Percentiles rank a stretch among this genome's conserved stretches.
phyloP scores from a whole-genome alignment of 1,140 invertebrate genomes.

The Drosophila pseudoobscura region DNA sequence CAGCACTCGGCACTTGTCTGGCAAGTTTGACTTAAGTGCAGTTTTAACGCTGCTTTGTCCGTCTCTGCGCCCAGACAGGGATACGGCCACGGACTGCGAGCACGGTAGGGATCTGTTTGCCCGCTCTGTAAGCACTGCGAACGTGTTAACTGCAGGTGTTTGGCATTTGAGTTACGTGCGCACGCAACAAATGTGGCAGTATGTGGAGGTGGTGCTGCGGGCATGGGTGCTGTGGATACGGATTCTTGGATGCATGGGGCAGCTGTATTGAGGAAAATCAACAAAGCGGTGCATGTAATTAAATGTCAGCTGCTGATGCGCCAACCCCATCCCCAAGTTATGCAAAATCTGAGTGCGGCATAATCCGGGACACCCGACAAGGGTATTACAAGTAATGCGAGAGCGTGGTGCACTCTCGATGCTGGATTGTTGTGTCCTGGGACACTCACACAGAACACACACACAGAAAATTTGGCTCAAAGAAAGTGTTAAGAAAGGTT shows the following conservation, averaged over 20 bases:
- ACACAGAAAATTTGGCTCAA: too few relatives aligned
- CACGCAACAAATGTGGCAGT: constrained; percentile 67
- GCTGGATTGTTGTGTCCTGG: too few relatives aligned
- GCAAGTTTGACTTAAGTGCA: constrained; percentile 81
- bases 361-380: constrained; percentile 31
- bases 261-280: constrained; percentile 17
- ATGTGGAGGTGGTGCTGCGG: background rate
- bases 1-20: constrained; percentile 61
- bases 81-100: background rate
- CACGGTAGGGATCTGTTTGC: constrained; percentile 43
- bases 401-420: too few relatives aligned
- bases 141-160: constrained; percentile 80
- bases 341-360: constrained; percentile 46
- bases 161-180: constrained; percentile 78
- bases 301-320: constrained; percentile 57
- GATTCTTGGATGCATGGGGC: background rate
- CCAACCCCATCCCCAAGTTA: constrained; percentile 28
- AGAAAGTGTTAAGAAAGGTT: too few relatives aligned
- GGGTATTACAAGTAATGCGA: constrained; percentile 17
- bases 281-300: constrained; percentile 63
- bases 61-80: constrained; percentile 31
- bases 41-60: constrained; percentile 70
- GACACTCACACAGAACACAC: too few relatives aligned
- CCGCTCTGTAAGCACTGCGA: constrained; percentile 55
- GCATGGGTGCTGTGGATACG: background rate